phyloP scores from a whole-genome alignment of 1,140 invertebrate species.

The Neelides sp. region DNA sequence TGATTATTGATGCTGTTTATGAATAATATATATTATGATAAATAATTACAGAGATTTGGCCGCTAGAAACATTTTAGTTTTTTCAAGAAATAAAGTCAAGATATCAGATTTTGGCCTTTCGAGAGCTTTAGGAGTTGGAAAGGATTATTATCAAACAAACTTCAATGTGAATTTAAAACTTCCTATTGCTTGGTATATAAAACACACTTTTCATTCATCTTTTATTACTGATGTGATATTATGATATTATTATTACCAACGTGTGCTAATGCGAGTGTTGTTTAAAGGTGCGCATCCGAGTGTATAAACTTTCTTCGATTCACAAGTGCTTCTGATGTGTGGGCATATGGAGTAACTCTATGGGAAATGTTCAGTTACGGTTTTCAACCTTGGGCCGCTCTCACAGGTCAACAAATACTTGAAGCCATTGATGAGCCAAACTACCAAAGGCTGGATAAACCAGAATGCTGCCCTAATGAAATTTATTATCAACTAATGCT shows the following conservation, averaged over 20 bases:
- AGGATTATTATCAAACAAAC: constrained; percentile 98
- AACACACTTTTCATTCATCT: constrained; percentile 3
- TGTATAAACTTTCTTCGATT: constrained; percentile 92
- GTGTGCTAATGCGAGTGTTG: not conserved
- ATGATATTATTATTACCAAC: too few relatives aligned
- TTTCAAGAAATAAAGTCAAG: constrained; percentile 91
- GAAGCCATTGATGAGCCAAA: constrained; percentile 91
- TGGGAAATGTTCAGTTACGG: constrained; percentile 99
- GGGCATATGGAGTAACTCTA: constrained; percentile 94
- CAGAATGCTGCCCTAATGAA: constrained; percentile 86
- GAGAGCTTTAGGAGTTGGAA: constrained; percentile 86
- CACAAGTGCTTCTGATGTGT: constrained; percentile 90
- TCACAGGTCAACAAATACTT: constrained; percentile 88
- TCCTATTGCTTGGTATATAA: constrained; percentile 80
- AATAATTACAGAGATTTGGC: constrained; percentile 63
- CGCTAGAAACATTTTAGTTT: constrained; percentile 88
- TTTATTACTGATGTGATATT: not conserved
- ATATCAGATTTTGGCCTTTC: constrained; percentile 97
- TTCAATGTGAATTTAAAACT: constrained; percentile 95
- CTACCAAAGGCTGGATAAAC: constrained; percentile 73
- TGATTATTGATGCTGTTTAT: not conserved
- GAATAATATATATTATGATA: not conserved
- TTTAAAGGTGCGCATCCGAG: constrained; percentile 80
- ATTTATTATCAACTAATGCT: constrained; percentile 79
- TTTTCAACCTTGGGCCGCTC: constrained; percentile 90